These are phyloP conservation scores for Zhuqinia jingwanae DNA, from an alignment of 2,888 invertebrate genomes.

Conservation along the genomic window DNA sequence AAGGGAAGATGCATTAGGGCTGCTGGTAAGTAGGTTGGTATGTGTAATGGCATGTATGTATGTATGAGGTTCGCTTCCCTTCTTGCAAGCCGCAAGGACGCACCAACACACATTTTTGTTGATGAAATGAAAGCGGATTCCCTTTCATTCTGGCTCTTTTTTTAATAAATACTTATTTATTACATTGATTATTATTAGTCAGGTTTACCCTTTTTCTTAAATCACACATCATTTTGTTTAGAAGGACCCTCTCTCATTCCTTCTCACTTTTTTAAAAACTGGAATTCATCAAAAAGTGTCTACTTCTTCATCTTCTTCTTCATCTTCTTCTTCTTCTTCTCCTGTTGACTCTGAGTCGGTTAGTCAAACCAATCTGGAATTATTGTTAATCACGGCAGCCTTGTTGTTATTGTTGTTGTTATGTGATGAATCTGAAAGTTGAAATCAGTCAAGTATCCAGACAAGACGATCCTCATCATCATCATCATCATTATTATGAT, in stretches of 20 bases:
- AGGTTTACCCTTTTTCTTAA: slow-evolving; percentile 68
- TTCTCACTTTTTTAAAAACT: slow-evolving; percentile 43
- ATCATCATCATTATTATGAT: slow-evolving; percentile 32
- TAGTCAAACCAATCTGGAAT: slow-evolving; percentile 68
- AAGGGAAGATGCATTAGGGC: slow-evolving; percentile 1
- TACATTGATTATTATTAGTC: slow-evolving; percentile 60
- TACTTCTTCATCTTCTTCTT: background rate
- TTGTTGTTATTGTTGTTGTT: slow-evolving; percentile 15
- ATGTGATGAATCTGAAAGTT: slow-evolving; percentile 52
- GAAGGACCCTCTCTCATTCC: slow-evolving; percentile 22
- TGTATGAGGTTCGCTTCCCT: too few species aligned
- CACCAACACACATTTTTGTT: too few species aligned
- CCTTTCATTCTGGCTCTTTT: background rate
- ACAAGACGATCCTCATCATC: slow-evolving; percentile 36
- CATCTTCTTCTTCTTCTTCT: background rate
- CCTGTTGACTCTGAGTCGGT: slow-evolving; percentile 37
- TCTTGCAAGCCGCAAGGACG: too few species aligned
- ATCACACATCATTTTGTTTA: slow-evolving; percentile 58
- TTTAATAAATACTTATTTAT: slow-evolving; percentile 17
- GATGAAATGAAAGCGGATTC: slow-evolving; percentile 49
- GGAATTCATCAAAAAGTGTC: slow-evolving; percentile 64
- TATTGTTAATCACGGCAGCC: slow-evolving; percentile 73
- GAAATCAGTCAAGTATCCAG: slow-evolving; percentile 52
- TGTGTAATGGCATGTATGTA: too few species aligned
- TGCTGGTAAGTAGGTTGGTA: too few species aligned